phyloP scores from a whole-genome alignment of 2,888 invertebrate genomes.

The Nemurella pictetii region DNA sequence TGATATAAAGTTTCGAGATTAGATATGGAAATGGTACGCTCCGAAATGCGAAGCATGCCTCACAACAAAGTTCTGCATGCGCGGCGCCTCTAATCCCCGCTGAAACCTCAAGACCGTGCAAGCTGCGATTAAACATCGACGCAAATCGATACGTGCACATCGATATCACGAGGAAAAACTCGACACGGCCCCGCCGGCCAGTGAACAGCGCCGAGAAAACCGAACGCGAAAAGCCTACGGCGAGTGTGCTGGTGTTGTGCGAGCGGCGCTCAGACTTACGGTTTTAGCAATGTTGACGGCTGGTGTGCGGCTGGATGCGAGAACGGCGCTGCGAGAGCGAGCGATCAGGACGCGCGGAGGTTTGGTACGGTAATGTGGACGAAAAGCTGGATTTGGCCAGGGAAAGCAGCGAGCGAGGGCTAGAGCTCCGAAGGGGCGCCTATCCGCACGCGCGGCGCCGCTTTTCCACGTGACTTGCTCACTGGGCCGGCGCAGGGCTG shows the following conservation, averaged over 20 bases:
- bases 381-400: slow-evolving; percentile 31
- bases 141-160: neutral
- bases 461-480: slow-evolving; percentile 31
- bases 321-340: slow-evolving; percentile 2
- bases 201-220: too few relatives aligned
- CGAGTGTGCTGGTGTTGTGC: neutral
- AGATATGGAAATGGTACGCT: neutral
- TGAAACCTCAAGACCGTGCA: neutral
- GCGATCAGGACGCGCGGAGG: slow-evolving; percentile 30
- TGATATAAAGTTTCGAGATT: slow-evolving; percentile 14
- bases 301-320: slow-evolving; percentile 1
- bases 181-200: neutral
- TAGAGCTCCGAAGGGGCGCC: neutral
- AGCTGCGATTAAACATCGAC: slow-evolving; percentile 7
- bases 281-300: slow-evolving; percentile 29
- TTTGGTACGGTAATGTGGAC: slow-evolving; percentile 33
- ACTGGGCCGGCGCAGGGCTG: slow-evolving; percentile 22
- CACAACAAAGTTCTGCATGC: neutral
- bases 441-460: slow-evolving; percentile 28
- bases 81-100: neutral
- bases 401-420: slow-evolving; percentile 35
- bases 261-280: slow-evolving; percentile 18
- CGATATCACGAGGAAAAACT: slow-evolving; percentile 2
- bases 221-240: neutral
- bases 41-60: neutral